A percentile compares a stretch with the other conserved stretches of the same genome.
Evolutionary conservation across 2,113 vertebrate species (phyloP).

Genomic region (Gracilinanus agilis): DNA sequence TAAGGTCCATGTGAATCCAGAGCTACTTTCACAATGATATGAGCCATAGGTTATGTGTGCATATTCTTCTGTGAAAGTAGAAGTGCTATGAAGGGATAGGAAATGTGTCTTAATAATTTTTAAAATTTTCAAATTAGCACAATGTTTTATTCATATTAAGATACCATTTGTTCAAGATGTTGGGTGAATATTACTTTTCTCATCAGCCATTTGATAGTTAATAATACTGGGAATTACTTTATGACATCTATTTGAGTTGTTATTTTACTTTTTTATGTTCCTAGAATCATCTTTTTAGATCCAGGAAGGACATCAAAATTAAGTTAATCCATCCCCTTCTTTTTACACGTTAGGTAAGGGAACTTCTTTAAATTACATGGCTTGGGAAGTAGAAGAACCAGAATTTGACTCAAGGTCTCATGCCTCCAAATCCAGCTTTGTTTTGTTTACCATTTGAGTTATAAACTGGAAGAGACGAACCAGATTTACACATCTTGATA

Average conservation of each 20-base stretch:
- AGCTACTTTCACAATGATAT: neutral
- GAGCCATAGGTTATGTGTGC: neutral
- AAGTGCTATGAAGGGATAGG: neutral
- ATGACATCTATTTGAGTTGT: neutral
- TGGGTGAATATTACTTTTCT: neutral
- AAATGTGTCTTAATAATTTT: neutral
- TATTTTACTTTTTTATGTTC: neutral
- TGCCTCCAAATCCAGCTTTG: neutral
- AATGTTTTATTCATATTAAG: neutral
- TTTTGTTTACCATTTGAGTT: slow-evolving; percentile 25
- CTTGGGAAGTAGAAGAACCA: neutral
- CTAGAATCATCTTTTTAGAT: neutral
- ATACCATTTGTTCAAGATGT: neutral
- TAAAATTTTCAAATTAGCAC: neutral
- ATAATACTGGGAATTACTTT: neutral
- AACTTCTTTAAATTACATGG: neutral
- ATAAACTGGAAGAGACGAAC: neutral
- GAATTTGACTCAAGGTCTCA: neutral
- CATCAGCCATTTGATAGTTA: neutral
- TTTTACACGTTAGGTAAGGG: neutral
- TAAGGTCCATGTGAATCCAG: neutral
- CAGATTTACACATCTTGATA: slow-evolving; percentile 11
- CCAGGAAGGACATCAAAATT: neutral
- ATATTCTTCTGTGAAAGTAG: neutral
- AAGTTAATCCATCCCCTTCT: neutral